Conservation (phyloP, 2,113 vertebrate genomes). For the Delphinus delphis region DNA sequence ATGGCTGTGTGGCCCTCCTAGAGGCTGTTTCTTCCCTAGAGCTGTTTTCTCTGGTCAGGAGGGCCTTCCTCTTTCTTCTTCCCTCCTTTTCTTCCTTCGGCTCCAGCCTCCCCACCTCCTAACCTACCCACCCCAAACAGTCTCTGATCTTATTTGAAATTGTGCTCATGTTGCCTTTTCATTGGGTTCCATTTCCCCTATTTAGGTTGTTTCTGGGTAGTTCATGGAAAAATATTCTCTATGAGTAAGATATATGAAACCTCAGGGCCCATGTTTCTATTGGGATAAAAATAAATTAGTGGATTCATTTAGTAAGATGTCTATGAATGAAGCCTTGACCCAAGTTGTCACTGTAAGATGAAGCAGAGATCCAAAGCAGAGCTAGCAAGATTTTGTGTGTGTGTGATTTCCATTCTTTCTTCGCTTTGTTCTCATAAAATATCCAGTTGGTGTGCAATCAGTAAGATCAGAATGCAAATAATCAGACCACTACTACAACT, state of each 20-base stretch:
- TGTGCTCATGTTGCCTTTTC: background rate
- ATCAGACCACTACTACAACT: slow-evolving; percentile 43
- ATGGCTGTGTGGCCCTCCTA: background rate
- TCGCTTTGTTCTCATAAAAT: slow-evolving; percentile 56
- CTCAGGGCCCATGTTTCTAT: background rate
- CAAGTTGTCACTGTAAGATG: background rate
- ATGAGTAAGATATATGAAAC: background rate
- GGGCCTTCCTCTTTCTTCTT: background rate
- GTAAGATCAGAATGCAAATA: slow-evolving; percentile 65
- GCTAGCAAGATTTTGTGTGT: background rate
- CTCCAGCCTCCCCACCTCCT: background rate
- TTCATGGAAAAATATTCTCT: background rate
- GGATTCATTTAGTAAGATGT: background rate
- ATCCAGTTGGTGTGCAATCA: slow-evolving; percentile 1
- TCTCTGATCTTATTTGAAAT: background rate
- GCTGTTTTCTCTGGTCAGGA: background rate
- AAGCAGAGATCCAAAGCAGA: background rate
- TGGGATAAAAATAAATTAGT: background rate
- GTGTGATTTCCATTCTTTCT: slow-evolving; percentile 42
- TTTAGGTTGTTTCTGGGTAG: background rate
- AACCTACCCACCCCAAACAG: background rate
- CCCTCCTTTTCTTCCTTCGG: background rate
- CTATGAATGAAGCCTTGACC: background rate
- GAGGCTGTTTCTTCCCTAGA: background rate
- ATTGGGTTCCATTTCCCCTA: background rate